phyloP scores from a whole-genome alignment of 2,113 vertebrate genomes.

The Lonchura striata region DNA sequence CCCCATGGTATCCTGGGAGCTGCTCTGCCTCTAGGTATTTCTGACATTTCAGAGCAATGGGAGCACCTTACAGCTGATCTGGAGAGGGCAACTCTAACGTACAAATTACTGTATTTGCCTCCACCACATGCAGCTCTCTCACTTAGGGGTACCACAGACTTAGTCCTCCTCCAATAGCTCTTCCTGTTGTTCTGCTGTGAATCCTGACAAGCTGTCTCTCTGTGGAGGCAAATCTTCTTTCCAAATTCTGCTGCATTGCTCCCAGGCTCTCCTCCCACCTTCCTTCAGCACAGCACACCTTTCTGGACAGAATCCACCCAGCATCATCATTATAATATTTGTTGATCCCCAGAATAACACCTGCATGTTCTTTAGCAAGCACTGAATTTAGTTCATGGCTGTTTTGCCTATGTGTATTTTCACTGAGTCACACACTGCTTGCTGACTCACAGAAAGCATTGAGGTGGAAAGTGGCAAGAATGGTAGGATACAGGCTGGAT shows the following conservation, averaged over 20 bases:
- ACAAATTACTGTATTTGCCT: background rate
- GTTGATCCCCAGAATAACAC: conserved; percentile 18
- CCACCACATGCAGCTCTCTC: background rate
- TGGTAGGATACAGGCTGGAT: background rate
- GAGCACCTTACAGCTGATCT: background rate
- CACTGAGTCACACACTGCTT: conserved; percentile 14
- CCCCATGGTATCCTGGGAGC: background rate
- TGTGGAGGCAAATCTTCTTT: background rate
- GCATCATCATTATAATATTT: conserved; percentile 4
- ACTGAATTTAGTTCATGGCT: background rate
- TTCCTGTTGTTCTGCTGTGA: background rate
- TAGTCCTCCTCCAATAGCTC: background rate
- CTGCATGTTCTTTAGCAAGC: background rate
- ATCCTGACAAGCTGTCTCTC: background rate
- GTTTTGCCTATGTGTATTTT: background rate
- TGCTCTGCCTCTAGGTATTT: background rate
- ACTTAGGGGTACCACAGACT: background rate
- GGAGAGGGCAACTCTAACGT: background rate
- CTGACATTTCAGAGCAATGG: background rate
- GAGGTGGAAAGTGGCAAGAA: conserved; percentile 15
- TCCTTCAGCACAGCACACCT: background rate
- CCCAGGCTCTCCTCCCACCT: background rate
- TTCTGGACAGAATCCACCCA: conserved; percentile 22
- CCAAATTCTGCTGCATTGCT: background rate
- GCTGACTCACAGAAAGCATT: conserved; percentile 38